These are phyloP conservation scores for Dasypogon diadema DNA, from an alignment of 2,888 invertebrate species.

Conservation along the genomic window DNA sequence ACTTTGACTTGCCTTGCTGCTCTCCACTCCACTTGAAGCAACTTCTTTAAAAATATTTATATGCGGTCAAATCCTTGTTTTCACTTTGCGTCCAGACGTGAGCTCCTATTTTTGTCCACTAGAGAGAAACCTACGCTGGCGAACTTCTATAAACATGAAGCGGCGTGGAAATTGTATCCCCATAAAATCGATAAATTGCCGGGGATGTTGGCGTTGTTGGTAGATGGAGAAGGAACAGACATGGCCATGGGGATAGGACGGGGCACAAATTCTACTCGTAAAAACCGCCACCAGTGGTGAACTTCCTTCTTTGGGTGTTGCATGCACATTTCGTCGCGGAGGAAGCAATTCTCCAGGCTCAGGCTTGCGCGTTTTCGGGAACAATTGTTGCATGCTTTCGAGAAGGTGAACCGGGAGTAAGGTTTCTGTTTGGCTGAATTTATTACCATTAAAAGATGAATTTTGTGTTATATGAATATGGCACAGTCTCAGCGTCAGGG, in stretches of 20 bases:
- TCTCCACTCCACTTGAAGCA: not conserved
- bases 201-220: conserved; percentile 31
- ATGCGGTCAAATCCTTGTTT: not conserved
- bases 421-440: no score
- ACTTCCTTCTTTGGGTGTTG: not conserved
- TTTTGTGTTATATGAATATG: no score
- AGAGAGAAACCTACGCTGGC: not conserved
- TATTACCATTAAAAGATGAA: no score
- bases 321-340: not conserved
- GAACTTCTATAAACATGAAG: conserved; percentile 28
- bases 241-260: not conserved
- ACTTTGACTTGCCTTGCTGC: conserved; percentile 31
- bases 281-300: not conserved
- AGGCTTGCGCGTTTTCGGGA: conserved; percentile 18
- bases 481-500: no score
- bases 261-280: not conserved
- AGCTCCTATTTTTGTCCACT: conserved; percentile 29
- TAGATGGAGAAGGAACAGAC: not conserved
- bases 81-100: conserved; percentile 5
- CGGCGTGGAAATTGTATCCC: conserved; percentile 27
- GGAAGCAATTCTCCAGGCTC: not conserved
- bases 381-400: conserved; percentile 44
- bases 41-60: conserved; percentile 16
- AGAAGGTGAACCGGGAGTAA: not conserved
- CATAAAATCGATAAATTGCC: conserved; percentile 47